phyloP scores from a whole-genome alignment of 1,140 invertebrate genomes.

The Muscidifurax raptorellus region DNA sequence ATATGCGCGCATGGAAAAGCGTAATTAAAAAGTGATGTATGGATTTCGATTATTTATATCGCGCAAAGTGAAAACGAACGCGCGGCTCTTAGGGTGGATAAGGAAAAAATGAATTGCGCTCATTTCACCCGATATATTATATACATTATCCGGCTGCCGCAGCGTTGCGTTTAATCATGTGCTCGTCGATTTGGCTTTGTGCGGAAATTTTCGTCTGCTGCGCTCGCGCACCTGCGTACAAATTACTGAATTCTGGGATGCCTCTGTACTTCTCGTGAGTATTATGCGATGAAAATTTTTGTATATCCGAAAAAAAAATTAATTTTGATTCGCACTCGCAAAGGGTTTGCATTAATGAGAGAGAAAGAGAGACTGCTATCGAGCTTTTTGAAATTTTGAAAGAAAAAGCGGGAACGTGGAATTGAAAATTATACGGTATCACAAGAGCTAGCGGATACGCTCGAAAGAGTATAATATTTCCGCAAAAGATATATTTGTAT shows the following conservation, averaged over 20 bases:
- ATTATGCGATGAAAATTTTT: neutral
- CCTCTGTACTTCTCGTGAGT: too few relatives aligned
- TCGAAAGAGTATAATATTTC: too few relatives aligned
- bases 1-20: neutral
- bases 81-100: neutral
- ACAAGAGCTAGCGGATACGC: too few relatives aligned
- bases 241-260: neutral
- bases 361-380: too few relatives aligned
- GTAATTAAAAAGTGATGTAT: neutral
- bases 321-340: too few relatives aligned
- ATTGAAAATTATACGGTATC: too few relatives aligned
- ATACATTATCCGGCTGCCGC: neutral
- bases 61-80: neutral
- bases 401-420: too few relatives aligned
- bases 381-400: too few relatives aligned
- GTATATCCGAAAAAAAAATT: neutral
- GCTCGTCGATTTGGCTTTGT: neutral
- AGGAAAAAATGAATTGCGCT: neutral
- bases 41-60: neutral
- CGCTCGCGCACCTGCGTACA: neutral
- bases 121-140: too few relatives aligned
- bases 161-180: neutral
- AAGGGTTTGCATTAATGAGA: too few relatives aligned
- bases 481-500: too few relatives aligned
- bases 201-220: neutral